phyloP scores from a whole-genome alignment of 2,888 invertebrate genomes.

The Leucophenga maculata region DNA sequence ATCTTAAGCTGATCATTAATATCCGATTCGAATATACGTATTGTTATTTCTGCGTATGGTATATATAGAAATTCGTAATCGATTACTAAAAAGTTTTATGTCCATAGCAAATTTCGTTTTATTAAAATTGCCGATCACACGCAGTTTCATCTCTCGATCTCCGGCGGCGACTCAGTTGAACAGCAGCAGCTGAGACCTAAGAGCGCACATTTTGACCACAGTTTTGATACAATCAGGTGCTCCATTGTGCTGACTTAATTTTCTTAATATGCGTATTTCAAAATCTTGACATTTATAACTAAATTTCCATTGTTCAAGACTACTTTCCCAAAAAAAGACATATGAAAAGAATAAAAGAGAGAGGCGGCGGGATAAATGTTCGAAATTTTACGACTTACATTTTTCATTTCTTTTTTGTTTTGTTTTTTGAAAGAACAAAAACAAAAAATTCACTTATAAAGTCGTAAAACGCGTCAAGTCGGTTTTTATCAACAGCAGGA shows the following conservation, averaged over 20 bases:
- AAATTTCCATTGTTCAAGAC: conserved; percentile 44
- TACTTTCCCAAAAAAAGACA: conserved; percentile 42
- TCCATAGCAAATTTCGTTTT: conserved; percentile 6
- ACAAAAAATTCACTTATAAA: conserved; percentile 62
- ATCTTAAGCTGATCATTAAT: too few species aligned
- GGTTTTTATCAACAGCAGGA: conserved; percentile 49
- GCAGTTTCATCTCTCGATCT: too few species aligned
- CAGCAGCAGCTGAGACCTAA: conserved; percentile 3
- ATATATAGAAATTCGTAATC: background rate
- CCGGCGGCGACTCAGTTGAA: background rate
- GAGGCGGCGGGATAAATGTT: conserved; percentile 32
- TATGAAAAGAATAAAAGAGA: too few species aligned
- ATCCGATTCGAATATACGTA: conserved; percentile 23
- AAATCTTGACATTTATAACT: conserved; percentile 61
- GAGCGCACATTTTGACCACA: background rate
- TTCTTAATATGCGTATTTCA: conserved; percentile 57
- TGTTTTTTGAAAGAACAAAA: conserved; percentile 52
- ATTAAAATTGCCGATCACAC: background rate
- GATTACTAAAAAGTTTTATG: background rate
- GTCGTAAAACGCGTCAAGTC: conserved; percentile 53
- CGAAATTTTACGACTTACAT: conserved; percentile 58
- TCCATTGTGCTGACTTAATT: conserved; percentile 30
- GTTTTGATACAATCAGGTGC: conserved; percentile 44
- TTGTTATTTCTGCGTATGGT: background rate
- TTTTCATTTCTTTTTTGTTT: background rate